Percentiles rank a stretch among this genome's conserved stretches.
Conservation (phyloP, 2,888 invertebrate genomes). For the Acrocera orbiculus region DNA sequence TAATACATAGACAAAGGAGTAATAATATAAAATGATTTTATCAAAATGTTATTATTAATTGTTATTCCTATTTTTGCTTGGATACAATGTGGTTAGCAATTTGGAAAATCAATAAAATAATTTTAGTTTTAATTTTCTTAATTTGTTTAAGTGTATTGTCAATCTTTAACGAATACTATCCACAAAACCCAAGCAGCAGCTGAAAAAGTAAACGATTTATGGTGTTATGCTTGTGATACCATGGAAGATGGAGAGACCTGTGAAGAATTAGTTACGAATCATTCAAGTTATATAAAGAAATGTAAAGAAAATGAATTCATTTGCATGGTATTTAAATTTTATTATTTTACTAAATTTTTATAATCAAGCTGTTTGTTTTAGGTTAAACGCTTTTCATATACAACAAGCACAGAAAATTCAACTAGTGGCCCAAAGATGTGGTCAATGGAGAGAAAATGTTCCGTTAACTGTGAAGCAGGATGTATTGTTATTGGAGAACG, state of each 20-base stretch:
- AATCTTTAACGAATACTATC: slow-evolving; percentile 39
- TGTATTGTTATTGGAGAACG: slow-evolving; percentile 80
- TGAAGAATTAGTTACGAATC: slow-evolving; percentile 43
- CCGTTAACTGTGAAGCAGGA: slow-evolving; percentile 67
- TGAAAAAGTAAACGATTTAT: slow-evolving; percentile 58
- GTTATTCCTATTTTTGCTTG: too few relatives aligned
- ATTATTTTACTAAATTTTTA: neutral
- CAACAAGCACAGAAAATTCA: slow-evolving; percentile 62
- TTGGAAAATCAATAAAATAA: too few relatives aligned
- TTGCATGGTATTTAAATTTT: slow-evolving; percentile 49
- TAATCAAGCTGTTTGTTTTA: too few relatives aligned
- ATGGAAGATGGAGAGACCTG: slow-evolving; percentile 58
- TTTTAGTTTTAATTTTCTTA: too few relatives aligned
- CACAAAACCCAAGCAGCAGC: slow-evolving; percentile 67
- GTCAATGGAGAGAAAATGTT: slow-evolving; percentile 68
- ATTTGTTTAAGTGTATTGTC: slow-evolving; percentile 19
- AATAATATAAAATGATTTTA: too few relatives aligned
- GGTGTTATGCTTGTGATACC: slow-evolving; percentile 67
- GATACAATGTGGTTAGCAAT: too few relatives aligned
- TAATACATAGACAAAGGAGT: too few relatives aligned
- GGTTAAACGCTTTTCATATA: slow-evolving; percentile 68
- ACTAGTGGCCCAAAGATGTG: slow-evolving; percentile 62
- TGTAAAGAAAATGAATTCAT: slow-evolving; percentile 56
- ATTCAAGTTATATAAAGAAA: slow-evolving; percentile 46
- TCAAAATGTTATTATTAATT: too few relatives aligned